Evolutionary conservation across 1,140 invertebrate species (phyloP), one percentile per base, ranked within the genome.

Genomic region (Muscidifurax raptorellus): DNA sequence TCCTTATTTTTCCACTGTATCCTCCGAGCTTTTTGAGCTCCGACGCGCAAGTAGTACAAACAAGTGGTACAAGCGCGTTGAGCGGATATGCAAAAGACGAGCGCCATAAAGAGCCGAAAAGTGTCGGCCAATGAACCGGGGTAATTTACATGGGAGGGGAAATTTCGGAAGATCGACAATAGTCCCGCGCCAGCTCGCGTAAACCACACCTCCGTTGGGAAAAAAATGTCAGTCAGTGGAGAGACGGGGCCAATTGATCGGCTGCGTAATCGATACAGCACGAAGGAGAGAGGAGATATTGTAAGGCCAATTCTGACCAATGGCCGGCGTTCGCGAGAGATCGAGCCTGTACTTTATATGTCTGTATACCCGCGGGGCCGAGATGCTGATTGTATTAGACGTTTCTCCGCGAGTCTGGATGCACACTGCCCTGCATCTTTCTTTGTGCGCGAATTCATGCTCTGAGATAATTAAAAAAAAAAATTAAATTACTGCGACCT

Each of bases 241-340:
- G 30, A 75, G 28, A 40, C 22, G 32, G 32, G 36, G 81, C 81
- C 81, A 82, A 82, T 82, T 82, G 81, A 82, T 82, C 28, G n/a
- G 81, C 32, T 27, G 44, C 44, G 47, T 67, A 82, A 82, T 82
- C 80, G 75, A 72, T 83, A 71, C 72, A 69, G 27, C 18, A 28
- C 66, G 44, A 82, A 30, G 44, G 59, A 77, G 80, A 85, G 84
- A 77, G 59, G 25, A 76, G 59, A 77, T 59, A 6, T 59, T 59
- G 52, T 22, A 59, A 72, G 71, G 66, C 80, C 77, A 71, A 81
- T 83, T 85, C 80, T 87, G 86, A 82, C 85, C 83, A 87, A 82
- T 84, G 83, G 47, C 32, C 80, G 78, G 22, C n/a, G 40, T 28
- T n/a, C 40, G 18, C 18, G 52, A n/a, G 59, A 30, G 71, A 74